Percentiles rank a stretch among this genome's conserved stretches.
Evolutionary conservation across 1,140 invertebrate genomes (phyloP).

Genomic region (Papilio glaucus): DNA sequence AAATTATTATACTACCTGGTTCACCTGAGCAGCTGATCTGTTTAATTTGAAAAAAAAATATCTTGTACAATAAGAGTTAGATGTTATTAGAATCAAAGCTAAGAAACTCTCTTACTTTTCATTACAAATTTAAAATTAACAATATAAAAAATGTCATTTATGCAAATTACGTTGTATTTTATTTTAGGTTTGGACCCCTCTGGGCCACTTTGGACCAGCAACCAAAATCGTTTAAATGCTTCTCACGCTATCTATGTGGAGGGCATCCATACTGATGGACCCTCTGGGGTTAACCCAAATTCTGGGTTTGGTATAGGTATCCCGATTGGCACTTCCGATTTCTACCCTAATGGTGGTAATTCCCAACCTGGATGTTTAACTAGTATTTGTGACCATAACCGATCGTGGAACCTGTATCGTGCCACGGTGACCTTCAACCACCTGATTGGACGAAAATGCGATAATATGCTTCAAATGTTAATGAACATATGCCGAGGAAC

Average conservation of each 20-base stretch:
- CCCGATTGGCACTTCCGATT: slow-evolving; percentile 86
- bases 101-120: no score
- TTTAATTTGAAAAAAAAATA: no score
- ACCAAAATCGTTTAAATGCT: slow-evolving; percentile 43
- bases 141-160: no score
- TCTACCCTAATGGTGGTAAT: slow-evolving; percentile 91
- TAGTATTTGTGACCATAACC: slow-evolving; percentile 85
- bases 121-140: no score
- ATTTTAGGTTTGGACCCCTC: slow-evolving; percentile 51
- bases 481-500: slow-evolving; percentile 56
- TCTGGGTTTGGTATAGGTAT: slow-evolving; percentile 77
- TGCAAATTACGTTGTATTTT: slow-evolving; percentile 35
- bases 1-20: no score
- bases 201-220: slow-evolving; percentile 54
- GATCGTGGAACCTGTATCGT: slow-evolving; percentile 86
- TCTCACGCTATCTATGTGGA: slow-evolving; percentile 86
- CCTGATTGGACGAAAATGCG: slow-evolving; percentile 53
- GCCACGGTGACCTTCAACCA: slow-evolving; percentile 65
- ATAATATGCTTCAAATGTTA: slow-evolving; percentile 49
- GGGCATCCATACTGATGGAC: slow-evolving; percentile 87
- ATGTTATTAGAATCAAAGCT: no score
- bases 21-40: no score
- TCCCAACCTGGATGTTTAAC: slow-evolving; percentile 79
- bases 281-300: slow-evolving; percentile 81
- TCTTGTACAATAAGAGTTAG: no score